Percentiles rank a stretch among this genome's conserved stretches.
phyloP scores from a whole-genome alignment of 2,113 vertebrate genomes.

The Syrmaticus mikado region DNA sequence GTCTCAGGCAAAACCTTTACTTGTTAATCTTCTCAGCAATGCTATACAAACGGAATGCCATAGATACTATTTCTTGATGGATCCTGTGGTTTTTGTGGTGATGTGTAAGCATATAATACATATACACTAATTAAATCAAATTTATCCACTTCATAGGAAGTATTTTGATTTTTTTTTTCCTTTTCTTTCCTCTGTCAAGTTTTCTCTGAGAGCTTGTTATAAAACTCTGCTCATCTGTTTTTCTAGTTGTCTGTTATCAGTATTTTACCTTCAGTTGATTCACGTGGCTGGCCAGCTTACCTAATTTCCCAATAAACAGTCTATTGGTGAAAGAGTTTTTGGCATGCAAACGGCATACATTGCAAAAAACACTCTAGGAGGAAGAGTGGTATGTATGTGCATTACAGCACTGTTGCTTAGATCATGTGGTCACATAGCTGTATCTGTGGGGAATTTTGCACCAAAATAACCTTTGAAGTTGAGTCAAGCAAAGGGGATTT shows the following conservation, averaged over 20 bases:
- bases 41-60: neutral
- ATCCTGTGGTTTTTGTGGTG: neutral
- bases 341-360: neutral
- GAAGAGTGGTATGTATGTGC: neutral
- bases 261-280: constrained; percentile 27
- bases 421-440: neutral
- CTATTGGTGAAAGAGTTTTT: neutral
- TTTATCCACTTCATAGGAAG: neutral
- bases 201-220: neutral
- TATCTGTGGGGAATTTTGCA: constrained; percentile 6
- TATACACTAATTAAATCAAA: neutral
- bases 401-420: neutral
- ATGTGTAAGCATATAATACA: neutral
- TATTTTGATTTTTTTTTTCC: neutral
- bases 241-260: neutral
- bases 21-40: neutral
- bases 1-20: neutral
- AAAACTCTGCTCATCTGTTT: neutral
- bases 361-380: constrained; percentile 38
- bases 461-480: constrained; percentile 28
- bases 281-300: neutral
- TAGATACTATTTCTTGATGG: neutral
- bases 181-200: neutral
- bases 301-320: constrained; percentile 24
- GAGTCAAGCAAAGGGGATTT: neutral